Evolutionary conservation across 2,888 invertebrate genomes (phyloP), one percentile per base, ranked within the genome.

Genomic region (Folsomia manolachei): DNA sequence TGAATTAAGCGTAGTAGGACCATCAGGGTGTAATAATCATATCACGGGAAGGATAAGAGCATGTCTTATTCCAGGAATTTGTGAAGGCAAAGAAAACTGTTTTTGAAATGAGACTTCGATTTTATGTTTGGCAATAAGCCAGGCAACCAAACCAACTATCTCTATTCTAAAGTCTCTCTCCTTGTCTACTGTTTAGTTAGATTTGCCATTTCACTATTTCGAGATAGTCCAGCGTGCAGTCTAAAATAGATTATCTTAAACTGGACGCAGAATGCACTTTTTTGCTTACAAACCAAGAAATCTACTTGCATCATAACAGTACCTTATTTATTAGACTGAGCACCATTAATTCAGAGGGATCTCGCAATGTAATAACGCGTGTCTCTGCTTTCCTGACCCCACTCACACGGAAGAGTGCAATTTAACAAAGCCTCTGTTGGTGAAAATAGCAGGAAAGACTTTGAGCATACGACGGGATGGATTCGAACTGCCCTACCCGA

Each of bases 11-110:
- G 75, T 71, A 72, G 64, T 75, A 72, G 67, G 71, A 63, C 75
- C 74, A 75, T 72, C 75, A 77, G 72, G 70, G 63, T 71, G 74
- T 74, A 75, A 77, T 75, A 77, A 77, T 77, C 75, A 75, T 70
- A 74, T 77, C 71, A 75, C 68, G 69, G 56, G 70, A 70, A 73
- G 65, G 71, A 72, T 71, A 71, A 75, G 70, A 63, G 69, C 56
- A 67, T 73, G 73, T 75, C 73, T 72, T 70, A 76, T 74, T 76
- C 71, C 70, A 62, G 39, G 63, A 72, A 72, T 72, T 71, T 71
- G 74, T 71, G 72, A 76, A 74, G 66, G 65, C 61, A 68, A 68
- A 67, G 56, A 74, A 71, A 72, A 69, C 71, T 71, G 73, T 62
- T 71, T 71, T 73, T 70, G 72, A 75, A 72, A 75, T 73, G 72